Conservation (phyloP, 2,888 invertebrate genomes). For the Parnassius apollo region DNA sequence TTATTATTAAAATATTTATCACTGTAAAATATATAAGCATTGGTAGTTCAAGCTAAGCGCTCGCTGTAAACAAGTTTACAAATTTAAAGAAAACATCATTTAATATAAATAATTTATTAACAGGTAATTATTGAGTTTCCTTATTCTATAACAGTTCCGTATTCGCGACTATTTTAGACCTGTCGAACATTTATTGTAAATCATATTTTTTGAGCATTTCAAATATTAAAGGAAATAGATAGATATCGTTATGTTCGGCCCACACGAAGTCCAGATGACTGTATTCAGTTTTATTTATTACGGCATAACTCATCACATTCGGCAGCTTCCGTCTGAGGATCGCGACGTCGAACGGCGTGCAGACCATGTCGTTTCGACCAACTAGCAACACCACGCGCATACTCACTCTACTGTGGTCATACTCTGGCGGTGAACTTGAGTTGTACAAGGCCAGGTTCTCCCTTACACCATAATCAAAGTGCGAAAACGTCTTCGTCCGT, state of each 20-base stretch:
- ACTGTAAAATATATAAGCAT: no score
- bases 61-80: no score
- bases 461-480: constrained; percentile 36
- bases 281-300: constrained; percentile 29
- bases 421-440: constrained; percentile 35
- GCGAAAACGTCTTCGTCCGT: constrained; percentile 32
- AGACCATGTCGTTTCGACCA: constrained; percentile 37
- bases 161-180: no score
- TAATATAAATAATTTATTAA: no score
- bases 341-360: constrained; percentile 34
- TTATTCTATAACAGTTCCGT: no score
- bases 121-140: no score
- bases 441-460: constrained; percentile 34
- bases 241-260: constrained; percentile 34
- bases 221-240: constrained; percentile 37
- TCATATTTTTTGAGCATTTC: constrained; percentile 29
- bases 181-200: no score
- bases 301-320: constrained; percentile 36
- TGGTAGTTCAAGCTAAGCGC: no score
- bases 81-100: no score
- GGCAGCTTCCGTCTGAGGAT: constrained; percentile 33
- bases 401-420: constrained; percentile 37
- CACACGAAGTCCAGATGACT: constrained; percentile 41
- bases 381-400: constrained; percentile 37
- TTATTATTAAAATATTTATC: no score